A percentile compares a stretch with the other conserved stretches of the same genome.
Evolutionary conservation across 2,888 invertebrate species (phyloP).

Genomic region (Pseudococcus jackbeardsleyi): DNA sequence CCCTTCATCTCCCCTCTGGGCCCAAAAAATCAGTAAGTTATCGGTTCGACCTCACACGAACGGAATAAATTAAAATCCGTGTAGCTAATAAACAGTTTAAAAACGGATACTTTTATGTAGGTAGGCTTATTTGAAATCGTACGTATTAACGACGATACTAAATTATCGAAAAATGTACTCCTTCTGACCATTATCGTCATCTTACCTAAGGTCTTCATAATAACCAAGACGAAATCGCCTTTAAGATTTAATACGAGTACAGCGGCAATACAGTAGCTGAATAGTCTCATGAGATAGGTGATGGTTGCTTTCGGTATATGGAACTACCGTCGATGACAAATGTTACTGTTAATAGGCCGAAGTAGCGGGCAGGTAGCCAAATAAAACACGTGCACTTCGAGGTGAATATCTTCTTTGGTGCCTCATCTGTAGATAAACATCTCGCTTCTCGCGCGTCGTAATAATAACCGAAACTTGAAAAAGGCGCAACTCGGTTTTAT

Average conservation of each 20-base stretch:
- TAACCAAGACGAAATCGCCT: background rate
- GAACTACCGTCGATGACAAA: constrained; percentile 60
- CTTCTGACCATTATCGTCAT: background rate
- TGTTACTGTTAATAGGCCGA: constrained; percentile 63
- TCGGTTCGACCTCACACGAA: background rate
- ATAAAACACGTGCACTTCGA: constrained; percentile 62
- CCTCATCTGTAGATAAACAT: constrained; percentile 52
- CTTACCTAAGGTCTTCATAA: background rate
- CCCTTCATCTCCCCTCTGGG: too few relatives aligned
- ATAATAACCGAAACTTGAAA: constrained; percentile 49
- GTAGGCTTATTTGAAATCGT: background rate
- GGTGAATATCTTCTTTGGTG: constrained; percentile 62
- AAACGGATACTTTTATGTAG: background rate
- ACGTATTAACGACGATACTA: background rate
- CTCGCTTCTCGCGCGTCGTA: constrained; percentile 22
- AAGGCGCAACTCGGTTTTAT: constrained; percentile 31
- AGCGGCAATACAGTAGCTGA: background rate
- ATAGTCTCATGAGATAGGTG: constrained; percentile 31
- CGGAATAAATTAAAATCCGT: background rate
- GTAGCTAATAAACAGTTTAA: background rate
- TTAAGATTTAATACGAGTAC: background rate
- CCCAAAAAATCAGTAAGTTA: too few relatives aligned
- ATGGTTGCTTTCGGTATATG: constrained; percentile 20
- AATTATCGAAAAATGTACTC: background rate
- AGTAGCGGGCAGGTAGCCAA: constrained; percentile 62